These are phyloP conservation scores for Eubasilissa splendida DNA, from an alignment of 2,888 invertebrate species.

Conservation along the genomic window DNA sequence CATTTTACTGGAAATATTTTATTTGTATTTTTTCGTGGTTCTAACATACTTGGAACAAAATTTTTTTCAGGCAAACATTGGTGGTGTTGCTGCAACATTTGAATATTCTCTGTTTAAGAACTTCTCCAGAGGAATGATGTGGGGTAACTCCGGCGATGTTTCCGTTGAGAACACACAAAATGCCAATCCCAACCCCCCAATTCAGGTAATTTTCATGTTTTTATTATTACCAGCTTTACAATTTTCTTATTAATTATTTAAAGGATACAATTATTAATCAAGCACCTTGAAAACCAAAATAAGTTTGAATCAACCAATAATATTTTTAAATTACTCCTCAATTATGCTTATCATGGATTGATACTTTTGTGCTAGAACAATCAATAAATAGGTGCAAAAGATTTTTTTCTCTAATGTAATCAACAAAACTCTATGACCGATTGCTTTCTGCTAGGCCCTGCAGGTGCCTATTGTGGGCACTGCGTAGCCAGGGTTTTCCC, in stretches of 20 bases:
- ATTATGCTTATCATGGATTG: too few relatives aligned
- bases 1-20: background rate
- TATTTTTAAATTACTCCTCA: too few relatives aligned
- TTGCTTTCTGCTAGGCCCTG: too few relatives aligned
- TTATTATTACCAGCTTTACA: background rate
- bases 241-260: too few relatives aligned
- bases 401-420: too few relatives aligned
- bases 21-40: background rate
- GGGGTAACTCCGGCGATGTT: constrained; percentile 65
- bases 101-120: constrained; percentile 94
- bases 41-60: background rate
- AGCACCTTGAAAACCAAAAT: background rate
- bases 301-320: too few relatives aligned
- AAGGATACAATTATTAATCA: background rate
- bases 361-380: too few relatives aligned
- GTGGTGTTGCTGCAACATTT: constrained; percentile 70
- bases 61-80: constrained; percentile 60
- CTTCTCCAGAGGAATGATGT: constrained; percentile 71
- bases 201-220: constrained; percentile 60
- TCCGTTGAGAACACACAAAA: constrained; percentile 70
- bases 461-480: too few relatives aligned
- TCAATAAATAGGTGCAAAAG: too few relatives aligned
- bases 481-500: too few relatives aligned
- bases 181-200: constrained; percentile 65
- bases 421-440: too few relatives aligned